Evolutionary conservation across 2,797 vertebrate genomes (phyloP).

Genomic region (Pristis pectinata): DNA sequence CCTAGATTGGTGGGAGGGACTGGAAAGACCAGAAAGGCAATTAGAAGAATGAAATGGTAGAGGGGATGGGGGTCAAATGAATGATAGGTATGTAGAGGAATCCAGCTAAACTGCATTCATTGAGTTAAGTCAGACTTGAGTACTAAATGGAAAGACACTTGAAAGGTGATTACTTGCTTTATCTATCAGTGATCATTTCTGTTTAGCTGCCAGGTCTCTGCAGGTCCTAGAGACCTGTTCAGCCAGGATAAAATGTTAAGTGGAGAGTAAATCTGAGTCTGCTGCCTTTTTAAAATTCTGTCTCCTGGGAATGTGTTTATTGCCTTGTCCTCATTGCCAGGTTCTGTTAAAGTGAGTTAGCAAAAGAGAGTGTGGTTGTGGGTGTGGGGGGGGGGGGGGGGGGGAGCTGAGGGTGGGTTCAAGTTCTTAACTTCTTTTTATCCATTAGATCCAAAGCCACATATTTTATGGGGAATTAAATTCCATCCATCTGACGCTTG

Average conservation of each 20-base stretch:
- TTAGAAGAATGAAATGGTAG: not conserved
- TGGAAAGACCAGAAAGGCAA: not conserved
- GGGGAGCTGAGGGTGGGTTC: not conserved
- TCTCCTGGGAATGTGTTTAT: not conserved
- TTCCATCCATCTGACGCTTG: not conserved
- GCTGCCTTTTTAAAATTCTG: not conserved
- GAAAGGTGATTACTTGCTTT: not conserved
- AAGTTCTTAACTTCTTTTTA: not conserved
- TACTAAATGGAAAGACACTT: not conserved
- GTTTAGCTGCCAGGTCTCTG: not conserved
- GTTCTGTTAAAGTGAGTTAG: too few species aligned
- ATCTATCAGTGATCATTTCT: not conserved
- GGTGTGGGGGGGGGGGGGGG: not conserved
- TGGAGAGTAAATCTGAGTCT: not conserved
- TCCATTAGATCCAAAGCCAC: not conserved
- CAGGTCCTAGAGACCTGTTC: not conserved
- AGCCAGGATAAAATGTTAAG: not conserved
- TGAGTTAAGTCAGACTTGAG: too few species aligned
- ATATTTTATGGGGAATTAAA: not conserved
- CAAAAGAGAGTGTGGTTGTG: not conserved
- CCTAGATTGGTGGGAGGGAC: not conserved
- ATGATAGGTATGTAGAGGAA: too few species aligned
- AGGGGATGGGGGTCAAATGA: too few species aligned
- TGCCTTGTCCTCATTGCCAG: not conserved
- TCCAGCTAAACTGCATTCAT: not conserved